A percentile compares a stretch with the other conserved stretches of the same genome.
These are phyloP conservation scores for Caenorhabditis sp. DNA, from an alignment of 2,888 invertebrate species.

Conservation along the genomic window DNA sequence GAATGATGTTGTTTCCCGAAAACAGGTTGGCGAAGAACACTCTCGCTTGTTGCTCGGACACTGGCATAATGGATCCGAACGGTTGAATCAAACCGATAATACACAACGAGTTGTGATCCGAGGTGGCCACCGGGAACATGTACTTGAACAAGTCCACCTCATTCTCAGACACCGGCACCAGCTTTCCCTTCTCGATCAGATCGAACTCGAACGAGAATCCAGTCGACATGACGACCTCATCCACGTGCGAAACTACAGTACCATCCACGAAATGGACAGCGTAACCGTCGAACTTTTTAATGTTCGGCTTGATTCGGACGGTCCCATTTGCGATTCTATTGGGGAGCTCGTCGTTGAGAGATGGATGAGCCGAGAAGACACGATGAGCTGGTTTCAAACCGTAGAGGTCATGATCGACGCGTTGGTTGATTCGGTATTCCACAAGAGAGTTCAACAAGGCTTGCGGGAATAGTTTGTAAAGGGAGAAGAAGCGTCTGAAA, in stretches of 20 bases:
- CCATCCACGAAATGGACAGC: constrained; percentile 79
- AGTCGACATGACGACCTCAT: constrained; percentile 84
- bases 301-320: constrained; percentile 74
- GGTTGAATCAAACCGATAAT: constrained; percentile 85
- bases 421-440: constrained; percentile 72
- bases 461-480: constrained; percentile 67
- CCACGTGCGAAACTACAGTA: constrained; percentile 73
- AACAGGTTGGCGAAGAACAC: constrained; percentile 83
- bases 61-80: constrained; percentile 85
- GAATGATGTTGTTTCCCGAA: constrained; percentile 52
- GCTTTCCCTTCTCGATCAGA: constrained; percentile 81
- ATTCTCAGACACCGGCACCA: constrained; percentile 74
- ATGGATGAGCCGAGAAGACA: constrained; percentile 75
- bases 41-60: constrained; percentile 85
- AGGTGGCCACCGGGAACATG: constrained; percentile 83
- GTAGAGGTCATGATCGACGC: constrained; percentile 83
- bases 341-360: constrained; percentile 85
- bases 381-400: constrained; percentile 84
- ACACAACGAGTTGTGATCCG: constrained; percentile 84
- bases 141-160: constrained; percentile 84
- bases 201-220: constrained; percentile 84
- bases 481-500: constrained; percentile 64
- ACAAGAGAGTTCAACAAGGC: constrained; percentile 67
- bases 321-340: constrained; percentile 84
- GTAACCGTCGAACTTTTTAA: constrained; percentile 76